These are phyloP conservation scores for Neodiprion virginianus DNA, from an alignment of 1,140 invertebrate species.

Conservation along the genomic window DNA sequence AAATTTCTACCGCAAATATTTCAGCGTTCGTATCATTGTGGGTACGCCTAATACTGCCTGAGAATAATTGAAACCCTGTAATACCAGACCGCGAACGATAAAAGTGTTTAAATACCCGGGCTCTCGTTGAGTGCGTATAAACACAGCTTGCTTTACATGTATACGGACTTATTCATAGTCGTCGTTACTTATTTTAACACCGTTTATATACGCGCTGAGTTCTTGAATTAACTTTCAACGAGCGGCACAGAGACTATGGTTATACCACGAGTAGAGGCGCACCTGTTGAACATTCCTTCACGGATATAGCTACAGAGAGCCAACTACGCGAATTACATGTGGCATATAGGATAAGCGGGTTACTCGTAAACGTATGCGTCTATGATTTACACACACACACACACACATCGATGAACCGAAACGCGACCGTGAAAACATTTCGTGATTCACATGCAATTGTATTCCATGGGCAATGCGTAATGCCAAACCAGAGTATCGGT, in stretches of 20 bases:
- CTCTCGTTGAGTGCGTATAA: not conserved
- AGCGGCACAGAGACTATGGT: not conserved
- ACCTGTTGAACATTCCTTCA: slow-evolving; percentile 16
- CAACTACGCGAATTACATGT: slow-evolving; percentile 4
- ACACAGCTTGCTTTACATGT: not conserved
- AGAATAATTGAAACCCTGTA: no score
- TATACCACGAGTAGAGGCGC: not conserved
- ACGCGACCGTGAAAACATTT: no score
- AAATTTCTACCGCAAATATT: not conserved
- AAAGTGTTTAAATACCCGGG: not conserved
- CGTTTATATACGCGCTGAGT: not conserved
- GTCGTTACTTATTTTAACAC: slow-evolving; percentile 2
- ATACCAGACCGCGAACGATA: not conserved
- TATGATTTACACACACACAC: no score
- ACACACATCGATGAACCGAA: no score
- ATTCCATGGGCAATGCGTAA: no score
- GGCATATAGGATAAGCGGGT: not conserved
- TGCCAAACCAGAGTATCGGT: no score
- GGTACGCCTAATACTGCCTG: no score
- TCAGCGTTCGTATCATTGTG: no score
- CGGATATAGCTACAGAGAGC: slow-evolving; percentile 5
- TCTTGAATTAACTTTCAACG: slow-evolving; percentile 2
- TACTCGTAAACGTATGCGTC: no score
- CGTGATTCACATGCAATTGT: no score
- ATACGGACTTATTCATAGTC: not conserved